These are phyloP conservation scores for Bedellia somnulentella DNA, from an alignment of 2,888 invertebrate genomes.

Conservation along the genomic window DNA sequence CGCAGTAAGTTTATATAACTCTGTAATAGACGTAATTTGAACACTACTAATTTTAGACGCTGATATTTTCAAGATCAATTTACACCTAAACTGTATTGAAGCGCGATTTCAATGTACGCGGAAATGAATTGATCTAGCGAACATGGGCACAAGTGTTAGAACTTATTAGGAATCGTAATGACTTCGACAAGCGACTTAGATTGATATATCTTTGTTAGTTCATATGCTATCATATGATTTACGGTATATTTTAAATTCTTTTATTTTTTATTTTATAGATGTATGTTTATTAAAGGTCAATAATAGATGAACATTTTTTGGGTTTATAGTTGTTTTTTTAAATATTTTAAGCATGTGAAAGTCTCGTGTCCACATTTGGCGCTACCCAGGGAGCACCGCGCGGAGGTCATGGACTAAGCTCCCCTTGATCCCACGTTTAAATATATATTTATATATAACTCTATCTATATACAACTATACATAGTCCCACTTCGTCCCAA, in stretches of 20 bases:
- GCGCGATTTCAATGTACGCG: too few species aligned
- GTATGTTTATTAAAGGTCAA: constrained; percentile 6
- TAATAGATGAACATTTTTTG: constrained; percentile 14
- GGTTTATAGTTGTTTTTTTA: constrained; percentile 7
- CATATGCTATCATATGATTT: background rate
- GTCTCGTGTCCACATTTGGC: constrained; percentile 48
- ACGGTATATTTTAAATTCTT: background rate
- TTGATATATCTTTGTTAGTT: background rate
- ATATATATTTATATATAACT: constrained; percentile 1
- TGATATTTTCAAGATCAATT: too few species aligned
- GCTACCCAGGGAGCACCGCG: constrained; percentile 59
- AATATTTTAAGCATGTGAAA: constrained; percentile 22
- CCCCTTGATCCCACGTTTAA: constrained; percentile 39
- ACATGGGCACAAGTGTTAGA: too few species aligned
- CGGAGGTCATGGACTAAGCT: constrained; percentile 56
- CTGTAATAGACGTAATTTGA: too few species aligned
- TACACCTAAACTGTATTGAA: too few species aligned
- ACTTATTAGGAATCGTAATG: constrained; percentile 1
- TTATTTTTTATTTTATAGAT: constrained; percentile 1
- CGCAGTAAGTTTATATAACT: too few species aligned
- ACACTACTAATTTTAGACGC: too few species aligned
- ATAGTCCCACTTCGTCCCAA: too few species aligned
- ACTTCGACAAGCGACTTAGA: background rate
- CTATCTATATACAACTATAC: too few species aligned
- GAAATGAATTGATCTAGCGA: too few species aligned